Evolutionary conservation across 1,140 invertebrate genomes (phyloP), one percentile per base, ranked within the genome.

Genomic region (Drosophila triauraria): DNA sequence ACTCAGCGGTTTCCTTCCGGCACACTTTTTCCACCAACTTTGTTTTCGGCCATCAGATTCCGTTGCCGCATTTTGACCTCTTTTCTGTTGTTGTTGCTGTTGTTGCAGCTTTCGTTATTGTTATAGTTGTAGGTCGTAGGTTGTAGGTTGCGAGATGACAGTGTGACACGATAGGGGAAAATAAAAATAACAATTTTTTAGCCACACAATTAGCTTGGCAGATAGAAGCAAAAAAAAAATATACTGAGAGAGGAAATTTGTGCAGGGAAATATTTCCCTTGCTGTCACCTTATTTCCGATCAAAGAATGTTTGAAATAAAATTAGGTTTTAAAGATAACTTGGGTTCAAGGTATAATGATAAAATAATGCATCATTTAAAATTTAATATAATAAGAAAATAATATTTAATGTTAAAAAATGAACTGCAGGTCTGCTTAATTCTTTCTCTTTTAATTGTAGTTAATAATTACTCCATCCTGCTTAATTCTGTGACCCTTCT

Each of bases 1-100:
- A 83, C 84, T 88, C 84, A 78, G 72, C 74, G 62, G 61, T 64
- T 88, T 87, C 84, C 84, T 87, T 87, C 84, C 84, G 84, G 84
- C 80, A 67, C 64, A 88, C 60, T 83, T 88, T 86, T 72, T 53
- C 54, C 48, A 56, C 47, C 64, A 69, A 70, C 67, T 74, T 72
- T 72, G 69, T 72, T 71, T 70, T 72, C 32, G 69, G 69, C 69
- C 69, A 72, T 72, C 69, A 71, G 67, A 72, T 50, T 72, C 51
- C 67, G 67, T 30, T 72, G 69, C 44, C 67, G 43, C 69, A 50
- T 50, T 72, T 59, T 72, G 67, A 72, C 69, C 69, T 71, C 67
- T 57, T 57, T 71, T n/a, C 15, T 27, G 30, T 48, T 48, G 27
- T 47, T 30, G 20, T 25, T 48, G 17, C n/a, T 9, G 25, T 43